phyloP scores from a whole-genome alignment of 2,888 invertebrate genomes.

The Metallyticus violacea region DNA sequence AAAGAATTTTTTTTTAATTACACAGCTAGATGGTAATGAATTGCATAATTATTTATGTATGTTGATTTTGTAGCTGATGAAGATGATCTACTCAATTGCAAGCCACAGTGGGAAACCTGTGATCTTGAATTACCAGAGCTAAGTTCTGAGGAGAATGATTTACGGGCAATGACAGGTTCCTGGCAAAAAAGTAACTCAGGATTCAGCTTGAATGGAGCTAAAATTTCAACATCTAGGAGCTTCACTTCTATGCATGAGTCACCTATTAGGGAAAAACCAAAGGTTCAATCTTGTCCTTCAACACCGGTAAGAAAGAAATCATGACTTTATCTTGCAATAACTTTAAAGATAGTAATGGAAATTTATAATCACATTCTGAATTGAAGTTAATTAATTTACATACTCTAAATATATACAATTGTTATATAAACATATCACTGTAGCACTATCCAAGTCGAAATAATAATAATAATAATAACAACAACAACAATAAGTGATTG shows the following conservation, averaged over 20 bases:
- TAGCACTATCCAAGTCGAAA: too few relatives aligned
- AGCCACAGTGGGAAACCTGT: not conserved
- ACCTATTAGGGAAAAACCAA: not conserved
- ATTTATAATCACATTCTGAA: too few relatives aligned
- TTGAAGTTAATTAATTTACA: too few relatives aligned
- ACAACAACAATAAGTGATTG: too few relatives aligned
- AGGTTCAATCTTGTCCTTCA: not conserved
- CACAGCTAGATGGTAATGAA: too few relatives aligned
- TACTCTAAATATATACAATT: too few relatives aligned
- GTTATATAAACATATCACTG: too few relatives aligned
- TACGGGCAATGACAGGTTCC: not conserved
- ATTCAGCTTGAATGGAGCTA: not conserved
- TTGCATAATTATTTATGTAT: not conserved
- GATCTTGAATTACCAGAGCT: not conserved
- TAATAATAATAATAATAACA: too few relatives aligned
- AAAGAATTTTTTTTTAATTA: too few relatives aligned
- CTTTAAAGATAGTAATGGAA: too few relatives aligned
- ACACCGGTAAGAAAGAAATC: not conserved
- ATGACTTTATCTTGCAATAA: too few relatives aligned
- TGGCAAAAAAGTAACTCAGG: not conserved
- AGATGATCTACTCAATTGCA: not conserved
- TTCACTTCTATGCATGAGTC: not conserved
- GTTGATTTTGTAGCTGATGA: not conserved
- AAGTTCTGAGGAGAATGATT: not conserved
- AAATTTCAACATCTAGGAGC: not conserved